Evolutionary conservation across 2,113 vertebrate genomes (phyloP).

Genomic region (Microtus montanus): DNA sequence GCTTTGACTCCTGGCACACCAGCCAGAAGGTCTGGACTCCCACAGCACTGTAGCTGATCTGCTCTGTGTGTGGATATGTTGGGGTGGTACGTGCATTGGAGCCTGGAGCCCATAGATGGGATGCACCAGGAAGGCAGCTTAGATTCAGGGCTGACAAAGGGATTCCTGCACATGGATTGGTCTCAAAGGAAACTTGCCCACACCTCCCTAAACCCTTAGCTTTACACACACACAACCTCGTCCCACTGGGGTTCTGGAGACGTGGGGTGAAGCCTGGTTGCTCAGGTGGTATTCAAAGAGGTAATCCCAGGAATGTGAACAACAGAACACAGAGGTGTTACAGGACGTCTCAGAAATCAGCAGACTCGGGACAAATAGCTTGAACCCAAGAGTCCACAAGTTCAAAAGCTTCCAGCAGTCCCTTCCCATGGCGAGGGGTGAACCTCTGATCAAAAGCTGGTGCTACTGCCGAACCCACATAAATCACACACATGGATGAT

Average conservation of each 20-base stretch:
- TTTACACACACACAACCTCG: background rate
- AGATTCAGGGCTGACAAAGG: too few relatives aligned
- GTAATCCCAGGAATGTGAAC: background rate
- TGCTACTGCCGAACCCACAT: background rate
- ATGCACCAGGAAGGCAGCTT: background rate
- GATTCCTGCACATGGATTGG: background rate
- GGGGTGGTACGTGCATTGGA: background rate
- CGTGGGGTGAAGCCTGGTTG: background rate
- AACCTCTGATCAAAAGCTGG: background rate
- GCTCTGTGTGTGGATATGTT: background rate
- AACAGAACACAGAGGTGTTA: background rate
- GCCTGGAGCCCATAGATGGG: accelerated
- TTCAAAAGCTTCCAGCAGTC: background rate
- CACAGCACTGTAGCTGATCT: background rate
- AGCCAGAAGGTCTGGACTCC: background rate
- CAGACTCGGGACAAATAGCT: background rate
- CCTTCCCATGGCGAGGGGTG: too few relatives aligned
- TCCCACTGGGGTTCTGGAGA: background rate
- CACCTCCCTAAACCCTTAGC: background rate
- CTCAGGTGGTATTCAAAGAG: background rate
- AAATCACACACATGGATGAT: background rate
- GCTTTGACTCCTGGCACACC: background rate
- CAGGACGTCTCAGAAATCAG: background rate
- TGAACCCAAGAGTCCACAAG: background rate
- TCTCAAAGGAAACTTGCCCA: background rate